Conservation (phyloP, 1,140 invertebrate species). For the Maniola jurtina region DNA sequence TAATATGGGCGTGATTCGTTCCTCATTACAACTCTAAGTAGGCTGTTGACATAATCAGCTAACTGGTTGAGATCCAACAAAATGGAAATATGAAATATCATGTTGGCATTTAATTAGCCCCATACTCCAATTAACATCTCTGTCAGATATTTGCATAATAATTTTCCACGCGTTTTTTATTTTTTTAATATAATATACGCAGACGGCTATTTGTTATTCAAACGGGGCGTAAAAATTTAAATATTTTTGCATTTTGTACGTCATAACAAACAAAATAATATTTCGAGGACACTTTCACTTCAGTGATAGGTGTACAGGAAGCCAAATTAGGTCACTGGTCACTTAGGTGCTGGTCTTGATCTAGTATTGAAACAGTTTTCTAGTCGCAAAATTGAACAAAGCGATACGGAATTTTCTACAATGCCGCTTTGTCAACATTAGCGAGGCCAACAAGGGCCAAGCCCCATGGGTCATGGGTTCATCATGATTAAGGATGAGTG, state of each 20-base stretch:
- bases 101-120: conserved; percentile 6
- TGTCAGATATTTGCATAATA: conserved; percentile 6
- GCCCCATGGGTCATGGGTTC: too few species aligned
- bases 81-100: conserved; percentile 2
- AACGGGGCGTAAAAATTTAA: neutral
- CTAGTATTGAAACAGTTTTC: conserved; percentile 1
- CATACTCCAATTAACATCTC: neutral
- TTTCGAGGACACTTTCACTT: conserved; percentile 29
- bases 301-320: neutral
- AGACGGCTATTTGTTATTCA: neutral
- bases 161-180: neutral
- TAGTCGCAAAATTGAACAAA: conserved; percentile 9
- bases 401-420: conserved; percentile 50
- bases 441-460: too few species aligned
- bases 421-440: conserved; percentile 6
- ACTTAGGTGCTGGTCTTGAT: neutral
- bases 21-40: neutral
- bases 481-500: too few species aligned
- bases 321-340: conserved; percentile 13
- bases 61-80: neutral
- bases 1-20: neutral
- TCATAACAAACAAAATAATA: neutral
- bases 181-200: neutral
- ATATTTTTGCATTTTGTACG: conserved; percentile 4
- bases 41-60: neutral